These are phyloP conservation scores for Prochilodus magdalenae DNA, from an alignment of 2,113 vertebrate species.

Conservation along the genomic window DNA sequence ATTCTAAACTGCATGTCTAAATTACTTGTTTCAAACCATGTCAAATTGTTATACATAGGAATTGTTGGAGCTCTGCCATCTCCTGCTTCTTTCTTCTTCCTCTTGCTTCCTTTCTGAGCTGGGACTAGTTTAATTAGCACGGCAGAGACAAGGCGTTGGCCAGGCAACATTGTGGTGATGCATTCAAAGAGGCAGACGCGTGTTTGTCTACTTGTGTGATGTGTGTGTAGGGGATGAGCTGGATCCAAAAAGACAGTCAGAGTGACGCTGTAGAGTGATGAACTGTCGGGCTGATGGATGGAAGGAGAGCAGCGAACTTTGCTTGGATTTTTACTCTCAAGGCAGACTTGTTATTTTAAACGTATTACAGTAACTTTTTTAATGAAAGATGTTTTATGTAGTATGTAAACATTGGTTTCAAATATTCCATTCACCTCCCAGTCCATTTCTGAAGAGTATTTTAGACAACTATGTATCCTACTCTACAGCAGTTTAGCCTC, in stretches of 20 bases:
- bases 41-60: neutral
- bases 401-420: too few species aligned
- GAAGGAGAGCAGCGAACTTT: too few species aligned
- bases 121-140: constrained; percentile 46
- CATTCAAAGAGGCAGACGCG: constrained; percentile 28
- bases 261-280: neutral
- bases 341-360: too few species aligned
- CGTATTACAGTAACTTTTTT: too few species aligned
- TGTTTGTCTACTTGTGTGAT: neutral
- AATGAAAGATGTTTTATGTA: too few species aligned
- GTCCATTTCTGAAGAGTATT: too few species aligned
- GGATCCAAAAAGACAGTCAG: constrained; percentile 4
- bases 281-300: neutral
- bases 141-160: constrained; percentile 36
- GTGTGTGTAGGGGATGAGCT: neutral
- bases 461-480: too few species aligned
- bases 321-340: too few species aligned
- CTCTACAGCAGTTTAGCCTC: too few species aligned
- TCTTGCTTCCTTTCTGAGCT: constrained; percentile 15
- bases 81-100: neutral
- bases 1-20: too few species aligned
- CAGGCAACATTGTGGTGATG: constrained; percentile 20
- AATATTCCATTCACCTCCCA: too few species aligned
- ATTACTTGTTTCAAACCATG: too few species aligned
- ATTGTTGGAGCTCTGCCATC: neutral